A percentile compares a stretch with the other conserved stretches of the same genome.
phyloP scores from a whole-genome alignment of 2,888 invertebrate species.

The Heliconius sara region DNA sequence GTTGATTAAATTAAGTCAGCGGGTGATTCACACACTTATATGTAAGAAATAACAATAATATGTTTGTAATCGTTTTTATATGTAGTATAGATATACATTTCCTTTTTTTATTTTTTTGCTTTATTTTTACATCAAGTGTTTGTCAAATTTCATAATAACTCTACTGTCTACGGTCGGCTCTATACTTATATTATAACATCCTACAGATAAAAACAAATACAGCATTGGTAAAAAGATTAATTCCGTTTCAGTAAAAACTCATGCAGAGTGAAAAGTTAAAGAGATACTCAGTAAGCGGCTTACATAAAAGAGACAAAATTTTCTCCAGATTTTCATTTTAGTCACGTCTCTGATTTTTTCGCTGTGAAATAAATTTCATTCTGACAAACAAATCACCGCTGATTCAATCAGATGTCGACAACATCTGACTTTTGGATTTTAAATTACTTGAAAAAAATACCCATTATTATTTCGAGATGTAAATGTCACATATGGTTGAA shows the following conservation, averaged over 20 bases:
- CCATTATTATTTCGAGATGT: background rate
- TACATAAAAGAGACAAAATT: conserved; percentile 42
- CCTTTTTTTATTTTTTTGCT: too few species aligned
- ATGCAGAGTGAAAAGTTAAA: conserved; percentile 40
- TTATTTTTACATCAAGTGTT: too few species aligned
- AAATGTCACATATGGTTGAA: background rate
- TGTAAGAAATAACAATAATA: too few species aligned
- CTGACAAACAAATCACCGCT: conserved; percentile 30
- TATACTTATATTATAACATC: too few species aligned
- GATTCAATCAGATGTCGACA: conserved; percentile 24
- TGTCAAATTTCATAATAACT: too few species aligned
- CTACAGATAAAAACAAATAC: background rate
- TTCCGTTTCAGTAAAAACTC: conserved; percentile 29
- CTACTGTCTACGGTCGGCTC: too few species aligned
- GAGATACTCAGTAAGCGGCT: conserved; percentile 44
- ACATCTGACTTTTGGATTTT: conserved; percentile 26
- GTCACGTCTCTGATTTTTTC: conserved; percentile 29
- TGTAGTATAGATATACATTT: too few species aligned
- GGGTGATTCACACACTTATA: too few species aligned
- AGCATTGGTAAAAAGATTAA: conserved; percentile 10
- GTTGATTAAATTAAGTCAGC: too few species aligned
- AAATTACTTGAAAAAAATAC: conserved; percentile 28
- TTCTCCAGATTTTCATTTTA: conserved; percentile 30
- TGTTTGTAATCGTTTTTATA: too few species aligned
- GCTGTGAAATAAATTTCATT: conserved; percentile 28